phyloP scores from a whole-genome alignment of 2,797 vertebrate species.

The Tauraco hartlaubi region DNA sequence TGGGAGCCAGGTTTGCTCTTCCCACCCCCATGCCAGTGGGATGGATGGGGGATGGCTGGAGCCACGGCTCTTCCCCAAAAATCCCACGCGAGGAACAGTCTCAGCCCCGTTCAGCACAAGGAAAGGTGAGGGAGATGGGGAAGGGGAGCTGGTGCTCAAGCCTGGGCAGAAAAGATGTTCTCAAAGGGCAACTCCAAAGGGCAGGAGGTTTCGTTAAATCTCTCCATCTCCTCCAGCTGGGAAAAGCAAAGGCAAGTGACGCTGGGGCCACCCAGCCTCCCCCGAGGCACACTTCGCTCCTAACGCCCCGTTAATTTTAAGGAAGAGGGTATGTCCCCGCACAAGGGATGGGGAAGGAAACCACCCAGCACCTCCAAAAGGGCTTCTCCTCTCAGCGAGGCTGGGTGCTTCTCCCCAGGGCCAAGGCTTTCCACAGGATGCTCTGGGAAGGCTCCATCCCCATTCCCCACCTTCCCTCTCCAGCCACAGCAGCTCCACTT shows the following conservation, averaged over 20 bases:
- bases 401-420: not conserved
- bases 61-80: rapidly evolving
- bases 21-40: not conserved
- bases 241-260: not conserved
- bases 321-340: rapidly evolving
- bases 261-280: not conserved
- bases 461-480: not conserved
- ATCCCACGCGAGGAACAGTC: rapidly evolving
- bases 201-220: not conserved
- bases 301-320: not conserved
- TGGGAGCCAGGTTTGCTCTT: not conserved
- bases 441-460: not conserved
- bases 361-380: not conserved
- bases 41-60: not conserved
- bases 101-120: not conserved
- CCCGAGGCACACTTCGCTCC: not conserved
- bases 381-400: no score
- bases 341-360: not conserved
- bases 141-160: not conserved
- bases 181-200: not conserved
- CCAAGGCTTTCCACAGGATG: not conserved
- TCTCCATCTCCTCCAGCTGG: not conserved
- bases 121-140: not conserved
- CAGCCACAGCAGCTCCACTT: not conserved
- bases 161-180: not conserved